These are phyloP conservation scores for Cephus runcator DNA, from an alignment of 2,888 invertebrate species.

Conservation along the genomic window DNA sequence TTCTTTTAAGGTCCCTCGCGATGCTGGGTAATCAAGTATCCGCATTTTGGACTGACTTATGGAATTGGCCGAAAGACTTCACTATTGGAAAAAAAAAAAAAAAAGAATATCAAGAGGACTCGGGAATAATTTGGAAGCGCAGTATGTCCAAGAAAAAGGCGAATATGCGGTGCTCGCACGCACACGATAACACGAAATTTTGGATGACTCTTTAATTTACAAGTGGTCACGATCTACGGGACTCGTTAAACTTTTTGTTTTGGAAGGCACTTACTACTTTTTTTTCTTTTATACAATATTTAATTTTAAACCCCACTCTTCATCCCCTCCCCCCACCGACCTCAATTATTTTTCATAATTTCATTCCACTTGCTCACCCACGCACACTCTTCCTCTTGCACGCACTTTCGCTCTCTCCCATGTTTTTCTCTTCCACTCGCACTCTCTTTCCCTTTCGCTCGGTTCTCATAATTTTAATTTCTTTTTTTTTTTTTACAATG, in stretches of 20 bases:
- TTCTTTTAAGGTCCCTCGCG: neutral
- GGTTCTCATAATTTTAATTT: conserved; percentile 23
- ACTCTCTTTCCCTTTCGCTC: conserved; percentile 27
- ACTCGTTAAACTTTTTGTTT: conserved; percentile 57
- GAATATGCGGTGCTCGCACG: neutral
- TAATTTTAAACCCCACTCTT: conserved; percentile 44
- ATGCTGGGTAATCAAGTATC: neutral
- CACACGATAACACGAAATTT: conserved; percentile 50
- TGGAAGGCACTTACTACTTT: conserved; percentile 88
- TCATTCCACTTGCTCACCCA: conserved; percentile 2
- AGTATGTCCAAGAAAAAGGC: neutral
- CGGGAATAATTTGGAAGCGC: neutral
- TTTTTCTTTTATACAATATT: conserved; percentile 76
- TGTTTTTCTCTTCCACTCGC: conserved; percentile 34
- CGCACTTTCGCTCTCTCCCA: conserved; percentile 37
- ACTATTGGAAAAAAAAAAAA: no score
- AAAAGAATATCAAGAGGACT: neutral
- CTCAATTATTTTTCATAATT: conserved; percentile 24
- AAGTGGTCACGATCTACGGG: conserved; percentile 66
- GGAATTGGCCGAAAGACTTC: neutral
- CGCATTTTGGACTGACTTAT: neutral
- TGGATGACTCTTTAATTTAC: conserved; percentile 59
- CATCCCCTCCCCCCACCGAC: conserved; percentile 22
- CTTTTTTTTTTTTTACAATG: conserved; percentile 32
- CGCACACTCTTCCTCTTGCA: conserved; percentile 8